Evolutionary conservation across 2,888 invertebrate species (phyloP).

Genomic region (Pristionchus entomophagus): DNA sequence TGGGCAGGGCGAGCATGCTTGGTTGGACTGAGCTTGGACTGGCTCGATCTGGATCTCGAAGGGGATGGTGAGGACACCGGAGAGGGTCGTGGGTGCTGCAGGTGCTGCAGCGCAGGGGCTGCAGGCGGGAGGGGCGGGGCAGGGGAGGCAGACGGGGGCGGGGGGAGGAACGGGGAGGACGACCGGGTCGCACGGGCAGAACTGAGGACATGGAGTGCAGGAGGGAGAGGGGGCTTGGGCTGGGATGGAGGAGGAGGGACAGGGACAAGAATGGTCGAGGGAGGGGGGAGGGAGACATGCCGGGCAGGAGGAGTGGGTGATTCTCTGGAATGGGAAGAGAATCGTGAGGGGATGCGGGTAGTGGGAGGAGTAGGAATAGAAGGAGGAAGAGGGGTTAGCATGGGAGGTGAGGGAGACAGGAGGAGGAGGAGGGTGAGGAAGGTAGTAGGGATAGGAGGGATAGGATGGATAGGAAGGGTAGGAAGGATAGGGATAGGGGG

Average conservation of each 20-base stretch:
- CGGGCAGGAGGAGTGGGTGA: not conserved
- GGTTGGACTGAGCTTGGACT: not conserved
- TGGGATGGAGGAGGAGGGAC: not conserved
- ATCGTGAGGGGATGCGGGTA: conserved; percentile 24
- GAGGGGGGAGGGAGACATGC: conserved; percentile 36
- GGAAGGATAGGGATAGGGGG: not conserved
- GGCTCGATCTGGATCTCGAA: conserved; percentile 32
- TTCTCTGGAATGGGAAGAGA: conserved; percentile 46
- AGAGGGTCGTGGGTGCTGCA: not conserved
- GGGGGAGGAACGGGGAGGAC: not conserved
- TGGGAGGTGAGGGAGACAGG: not conserved
- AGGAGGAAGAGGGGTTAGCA: conserved; percentile 18
- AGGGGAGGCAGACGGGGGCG: not conserved
- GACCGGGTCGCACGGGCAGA: conserved; percentile 10
- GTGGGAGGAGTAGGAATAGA: conserved; percentile 20
- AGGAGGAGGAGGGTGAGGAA: not conserved
- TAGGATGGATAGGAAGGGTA: not conserved
- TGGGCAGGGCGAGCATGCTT: conserved; percentile 24
- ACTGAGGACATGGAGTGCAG: conserved; percentile 39
- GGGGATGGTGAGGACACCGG: not conserved
- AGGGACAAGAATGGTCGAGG: conserved; percentile 25
- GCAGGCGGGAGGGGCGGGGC: not conserved
- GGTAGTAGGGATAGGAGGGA: not conserved
- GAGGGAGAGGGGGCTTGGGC: not conserved
- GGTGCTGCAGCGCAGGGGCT: conserved; percentile 7